phyloP scores from a whole-genome alignment of 2,888 invertebrate genomes.

The Conus canariensis region DNA sequence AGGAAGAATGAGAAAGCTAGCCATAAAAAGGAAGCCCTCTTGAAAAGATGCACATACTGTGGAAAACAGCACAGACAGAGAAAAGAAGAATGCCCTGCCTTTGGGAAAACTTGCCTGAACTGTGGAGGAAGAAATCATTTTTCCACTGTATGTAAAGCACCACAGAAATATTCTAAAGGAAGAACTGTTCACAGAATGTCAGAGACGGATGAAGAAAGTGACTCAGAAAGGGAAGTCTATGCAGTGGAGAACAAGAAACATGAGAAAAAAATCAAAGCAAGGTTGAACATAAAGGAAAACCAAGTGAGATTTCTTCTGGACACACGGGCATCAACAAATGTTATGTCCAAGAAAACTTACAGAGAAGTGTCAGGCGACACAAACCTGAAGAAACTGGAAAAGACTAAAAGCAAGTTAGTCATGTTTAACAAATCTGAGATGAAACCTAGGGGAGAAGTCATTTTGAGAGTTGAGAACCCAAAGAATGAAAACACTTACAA shows the following conservation, averaged over 20 bases:
- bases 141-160: too few relatives aligned
- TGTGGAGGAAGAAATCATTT: too few relatives aligned
- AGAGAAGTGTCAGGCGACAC: not conserved
- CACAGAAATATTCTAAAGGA: too few relatives aligned
- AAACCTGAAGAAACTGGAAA: slow-evolving; percentile 7
- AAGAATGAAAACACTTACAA: slow-evolving; percentile 3
- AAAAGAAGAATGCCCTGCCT: too few relatives aligned
- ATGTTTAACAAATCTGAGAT: slow-evolving; percentile 5
- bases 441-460: not conserved
- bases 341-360: not conserved
- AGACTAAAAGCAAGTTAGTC: not conserved
- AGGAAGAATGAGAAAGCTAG: too few relatives aligned
- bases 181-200: too few relatives aligned
- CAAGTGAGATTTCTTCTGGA: slow-evolving; percentile 1
- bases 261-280: not conserved
- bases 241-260: not conserved
- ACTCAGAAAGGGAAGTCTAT: not conserved
- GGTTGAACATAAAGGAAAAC: not conserved
- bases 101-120: too few relatives aligned
- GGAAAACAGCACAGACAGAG: too few relatives aligned
- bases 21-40: too few relatives aligned
- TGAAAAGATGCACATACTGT: too few relatives aligned
- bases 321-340: not conserved
- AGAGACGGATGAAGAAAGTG: not conserved
- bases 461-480: not conserved